phyloP scores from a whole-genome alignment of 2,888 invertebrate species.

The Dermolepida albohirtum region DNA sequence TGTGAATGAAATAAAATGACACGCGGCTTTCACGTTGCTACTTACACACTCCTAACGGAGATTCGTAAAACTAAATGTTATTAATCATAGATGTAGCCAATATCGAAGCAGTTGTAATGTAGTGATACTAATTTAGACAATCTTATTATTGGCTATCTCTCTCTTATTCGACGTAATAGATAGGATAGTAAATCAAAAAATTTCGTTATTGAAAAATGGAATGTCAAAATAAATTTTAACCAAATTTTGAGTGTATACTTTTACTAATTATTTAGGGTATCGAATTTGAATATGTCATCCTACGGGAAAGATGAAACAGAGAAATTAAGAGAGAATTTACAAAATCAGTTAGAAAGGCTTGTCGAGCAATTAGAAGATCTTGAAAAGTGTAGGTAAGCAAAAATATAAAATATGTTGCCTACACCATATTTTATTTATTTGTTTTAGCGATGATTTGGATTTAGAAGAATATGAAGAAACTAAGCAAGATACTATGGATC shows the following conservation, averaged over 20 bases:
- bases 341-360: slow-evolving; percentile 75
- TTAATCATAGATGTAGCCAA: slow-evolving; percentile 20
- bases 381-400: slow-evolving; percentile 73
- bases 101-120: background rate
- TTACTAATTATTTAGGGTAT: background rate
- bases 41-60: slow-evolving; percentile 61
- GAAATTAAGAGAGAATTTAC: slow-evolving; percentile 73
- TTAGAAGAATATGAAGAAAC: slow-evolving; percentile 75
- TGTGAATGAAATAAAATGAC: slow-evolving; percentile 64
- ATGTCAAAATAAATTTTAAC: slow-evolving; percentile 36
- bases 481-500: slow-evolving; percentile 77
- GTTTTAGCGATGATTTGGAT: slow-evolving; percentile 72
- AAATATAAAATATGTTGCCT: slow-evolving; percentile 5
- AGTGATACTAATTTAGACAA: background rate
- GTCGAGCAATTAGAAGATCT: slow-evolving; percentile 78
- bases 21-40: slow-evolving; percentile 67
- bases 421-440: background rate
- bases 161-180: slow-evolving; percentile 2
- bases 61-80: slow-evolving; percentile 53
- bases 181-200: background rate
- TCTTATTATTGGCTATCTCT: slow-evolving; percentile 13
- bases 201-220: background rate
- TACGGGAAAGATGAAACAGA: slow-evolving; percentile 73
- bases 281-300: slow-evolving; percentile 63
- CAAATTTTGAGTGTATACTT: slow-evolving; percentile 10